A percentile compares a stretch with the other conserved stretches of the same genome.
Evolutionary conservation across 2,888 invertebrate genomes (phyloP).

Genomic region (Chromoteleia sp.): DNA sequence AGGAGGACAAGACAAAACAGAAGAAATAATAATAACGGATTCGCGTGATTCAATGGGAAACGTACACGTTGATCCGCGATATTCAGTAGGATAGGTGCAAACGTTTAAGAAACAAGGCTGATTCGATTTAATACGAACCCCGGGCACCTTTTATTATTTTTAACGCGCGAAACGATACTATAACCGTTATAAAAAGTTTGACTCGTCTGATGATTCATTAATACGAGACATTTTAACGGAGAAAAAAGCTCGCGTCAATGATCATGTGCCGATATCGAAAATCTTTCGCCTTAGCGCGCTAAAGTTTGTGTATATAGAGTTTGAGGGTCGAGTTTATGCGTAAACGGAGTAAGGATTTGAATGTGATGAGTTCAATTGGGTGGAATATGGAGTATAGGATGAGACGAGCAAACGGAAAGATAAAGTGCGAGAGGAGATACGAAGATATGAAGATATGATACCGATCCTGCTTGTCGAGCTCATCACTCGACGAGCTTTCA

Average conservation of each 20-base stretch:
- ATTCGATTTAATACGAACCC: slow-evolving; percentile 77
- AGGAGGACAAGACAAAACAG: slow-evolving; percentile 10
- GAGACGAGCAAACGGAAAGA: slow-evolving; percentile 40
- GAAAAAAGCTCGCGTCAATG: slow-evolving; percentile 62
- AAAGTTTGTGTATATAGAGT: slow-evolving; percentile 70
- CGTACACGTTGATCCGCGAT: slow-evolving; percentile 71
- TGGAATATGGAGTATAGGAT: slow-evolving; percentile 37
- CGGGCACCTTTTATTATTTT: slow-evolving; percentile 68
- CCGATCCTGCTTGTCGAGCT: slow-evolving; percentile 54
- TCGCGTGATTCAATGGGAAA: slow-evolving; percentile 80
- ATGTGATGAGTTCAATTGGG: slow-evolving; percentile 48
- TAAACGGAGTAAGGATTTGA: slow-evolving; percentile 70
- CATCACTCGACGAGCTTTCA: slow-evolving; percentile 40
- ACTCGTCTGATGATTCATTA: slow-evolving; percentile 18
- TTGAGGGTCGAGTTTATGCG: slow-evolving; percentile 74
- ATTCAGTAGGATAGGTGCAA: slow-evolving; percentile 51
- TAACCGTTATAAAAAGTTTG: slow-evolving; percentile 46
- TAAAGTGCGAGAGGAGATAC: slow-evolving; percentile 42
- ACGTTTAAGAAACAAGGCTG: slow-evolving; percentile 77
- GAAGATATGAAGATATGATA: slow-evolving; percentile 31
- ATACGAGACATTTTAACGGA: slow-evolving; percentile 34
- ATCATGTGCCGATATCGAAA: slow-evolving; percentile 68
- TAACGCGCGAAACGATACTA: slow-evolving; percentile 62
- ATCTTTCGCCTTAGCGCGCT: slow-evolving; percentile 68
- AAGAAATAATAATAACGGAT: slow-evolving; percentile 75